Evolutionary conservation across 2,113 vertebrate genomes (phyloP).

Genomic region (Notiomystis cincta): DNA sequence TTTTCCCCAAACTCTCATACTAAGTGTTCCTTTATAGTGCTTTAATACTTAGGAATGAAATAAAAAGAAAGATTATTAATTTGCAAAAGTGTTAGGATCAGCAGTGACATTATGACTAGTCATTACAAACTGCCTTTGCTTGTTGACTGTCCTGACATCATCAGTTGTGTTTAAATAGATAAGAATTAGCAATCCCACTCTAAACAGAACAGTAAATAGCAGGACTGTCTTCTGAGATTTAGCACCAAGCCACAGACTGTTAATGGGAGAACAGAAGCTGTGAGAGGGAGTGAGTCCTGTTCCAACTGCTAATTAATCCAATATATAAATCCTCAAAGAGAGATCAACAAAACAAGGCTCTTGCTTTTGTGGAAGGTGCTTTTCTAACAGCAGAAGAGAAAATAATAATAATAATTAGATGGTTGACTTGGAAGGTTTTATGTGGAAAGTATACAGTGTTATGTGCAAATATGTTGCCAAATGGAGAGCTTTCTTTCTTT

Average conservation of each 20-base stretch:
- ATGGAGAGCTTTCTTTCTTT: not conserved
- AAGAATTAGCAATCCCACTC: constrained; percentile 2
- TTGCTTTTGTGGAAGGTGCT: constrained; percentile 10
- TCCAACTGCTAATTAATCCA: constrained; percentile 39
- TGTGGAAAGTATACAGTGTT: not conserved
- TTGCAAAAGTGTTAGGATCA: not conserved
- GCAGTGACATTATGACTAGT: not conserved
- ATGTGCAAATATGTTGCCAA: not conserved
- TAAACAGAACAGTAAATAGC: constrained; percentile 22
- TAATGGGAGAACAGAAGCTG: constrained; percentile 21
- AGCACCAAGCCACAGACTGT: constrained; percentile 25
- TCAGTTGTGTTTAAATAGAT: constrained; percentile 19
- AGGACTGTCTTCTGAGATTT: constrained; percentile 14
- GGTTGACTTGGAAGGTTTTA: constrained; percentile 30
- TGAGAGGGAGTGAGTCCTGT: not conserved
- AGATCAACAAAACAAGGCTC: constrained; percentile 5
- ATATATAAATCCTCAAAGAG: constrained; percentile 24
- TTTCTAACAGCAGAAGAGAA: constrained; percentile 16
- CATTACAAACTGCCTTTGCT: not conserved
- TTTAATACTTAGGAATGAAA: not conserved
- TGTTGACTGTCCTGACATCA: not conserved
- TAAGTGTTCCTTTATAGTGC: not conserved
- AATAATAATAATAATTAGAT: constrained; percentile 52
- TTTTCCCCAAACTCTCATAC: not conserved
- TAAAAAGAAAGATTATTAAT: not conserved